These are phyloP conservation scores for Notocelia uddmanniana DNA, from an alignment of 2,888 invertebrate genomes.

Conservation along the genomic window DNA sequence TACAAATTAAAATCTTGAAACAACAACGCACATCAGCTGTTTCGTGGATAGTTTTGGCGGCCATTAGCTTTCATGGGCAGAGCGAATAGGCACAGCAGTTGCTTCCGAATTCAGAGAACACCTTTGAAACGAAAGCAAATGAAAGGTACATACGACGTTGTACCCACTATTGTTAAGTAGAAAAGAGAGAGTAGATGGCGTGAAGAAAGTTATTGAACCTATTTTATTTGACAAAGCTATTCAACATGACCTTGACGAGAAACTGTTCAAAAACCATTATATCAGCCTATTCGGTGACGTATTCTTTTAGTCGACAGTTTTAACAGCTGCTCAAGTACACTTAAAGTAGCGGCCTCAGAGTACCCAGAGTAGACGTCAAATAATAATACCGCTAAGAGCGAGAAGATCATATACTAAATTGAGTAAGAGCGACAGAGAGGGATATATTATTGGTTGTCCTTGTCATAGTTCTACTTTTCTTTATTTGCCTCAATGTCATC, in stretches of 20 bases:
- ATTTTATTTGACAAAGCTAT: conserved; percentile 49
- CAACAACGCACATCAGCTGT: conserved; percentile 84
- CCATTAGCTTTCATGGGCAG: conserved; percentile 77
- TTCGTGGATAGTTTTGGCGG: conserved; percentile 76
- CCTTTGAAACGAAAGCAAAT: conserved; percentile 30
- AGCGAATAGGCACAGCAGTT: conserved; percentile 49
- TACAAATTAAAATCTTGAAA: conserved; percentile 62
- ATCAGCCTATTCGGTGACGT: too few species aligned
- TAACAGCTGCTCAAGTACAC: too few species aligned
- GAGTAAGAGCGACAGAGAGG: too few species aligned
- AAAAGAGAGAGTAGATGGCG: conserved; percentile 55
- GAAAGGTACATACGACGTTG: conserved; percentile 37
- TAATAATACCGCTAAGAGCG: too few species aligned
- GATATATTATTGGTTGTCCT: too few species aligned
- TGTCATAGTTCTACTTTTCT: too few species aligned
- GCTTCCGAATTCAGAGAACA: conserved; percentile 52
- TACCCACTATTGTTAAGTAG: conserved; percentile 41
- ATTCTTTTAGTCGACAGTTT: too few species aligned
- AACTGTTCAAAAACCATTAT: conserved; percentile 27
- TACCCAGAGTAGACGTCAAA: too few species aligned
- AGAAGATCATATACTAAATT: too few species aligned
- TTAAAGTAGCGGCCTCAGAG: too few species aligned
- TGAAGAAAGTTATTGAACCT: conserved; percentile 53
- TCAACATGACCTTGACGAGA: conserved; percentile 69
- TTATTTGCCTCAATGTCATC: too few species aligned